Evolutionary conservation across 2,113 vertebrate genomes (phyloP), one percentile per base, ranked within the genome.

Genomic region (Atlantisia rogersi): DNA sequence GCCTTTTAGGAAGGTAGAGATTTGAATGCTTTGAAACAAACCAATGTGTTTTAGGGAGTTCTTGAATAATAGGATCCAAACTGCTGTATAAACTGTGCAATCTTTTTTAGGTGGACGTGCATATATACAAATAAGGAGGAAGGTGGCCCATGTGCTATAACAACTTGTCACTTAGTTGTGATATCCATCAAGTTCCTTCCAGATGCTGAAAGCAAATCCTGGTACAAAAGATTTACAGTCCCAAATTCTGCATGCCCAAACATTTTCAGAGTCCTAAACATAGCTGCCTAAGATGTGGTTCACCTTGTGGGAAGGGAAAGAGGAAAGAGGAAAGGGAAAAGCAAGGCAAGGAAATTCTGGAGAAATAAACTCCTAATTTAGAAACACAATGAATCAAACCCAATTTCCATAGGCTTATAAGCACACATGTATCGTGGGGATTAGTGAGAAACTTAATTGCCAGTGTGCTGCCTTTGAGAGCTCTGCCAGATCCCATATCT

Each of bases 391-490:
- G 1, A 68, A 65, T 77, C 10, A 62, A 64, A 73, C 22, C 21
- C 9, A 32, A 58, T 85, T 94, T 95, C 28, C 58, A 63, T 48
- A 58, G 53, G 28, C 44, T 81, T 82, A 79, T 80, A 90, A 90
- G 44, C 28, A 70, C 44, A 46, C 28, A 56, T 75, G 25, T 62
- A 67, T 88, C 59, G 44, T 65, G 28, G 31, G 21, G 58, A 94
- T 95, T 85, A 88, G 19, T 50, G n/a, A 90, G 65, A 92, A 92
- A 92, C n/a, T 62, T 79, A 81, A 84, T 75, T 86, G 70, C 84
- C 79, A 90, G 37, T 39, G 58, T 55, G 71, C 40, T 92, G 60
- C 37, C 70, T 94, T 83, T 91, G 77, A 95, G 63, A 94, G 31
- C 46, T 88, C 84, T 92, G 71, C 56, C 65, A 80, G 59, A 79